Base-by-base conservation (phyloP, 64 coral and sea anemone genomes). In the Platygyra sinensis region DNA sequence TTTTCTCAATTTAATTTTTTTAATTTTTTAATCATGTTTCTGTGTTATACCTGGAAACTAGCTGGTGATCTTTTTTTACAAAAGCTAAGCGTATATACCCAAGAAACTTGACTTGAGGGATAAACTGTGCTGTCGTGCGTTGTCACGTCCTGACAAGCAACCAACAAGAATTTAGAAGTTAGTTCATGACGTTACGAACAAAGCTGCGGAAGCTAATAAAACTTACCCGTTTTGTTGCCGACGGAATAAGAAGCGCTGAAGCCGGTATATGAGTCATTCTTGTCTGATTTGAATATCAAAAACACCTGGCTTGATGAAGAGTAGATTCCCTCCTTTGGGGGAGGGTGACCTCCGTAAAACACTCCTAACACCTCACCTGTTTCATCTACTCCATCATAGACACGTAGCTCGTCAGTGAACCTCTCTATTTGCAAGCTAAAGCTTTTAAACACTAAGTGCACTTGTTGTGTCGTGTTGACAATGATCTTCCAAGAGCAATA, bases 201-300 rank as follows among this genome's bases (percentile, higher is more conserved):
- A 22, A n/a, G 25, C 17, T 51, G 2, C 22, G 20, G 20, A n/a
- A 46, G 30, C 11, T 15, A 75, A 8, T 27, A 75, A 82, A 2
- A 60, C 55, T 32, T 82, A 82, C 79, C 17, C 31, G 30, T 19
- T 61, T 82, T 8, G 14, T 33, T 11, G 19, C 60, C 55, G 64
- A 59, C 57, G 22, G 11, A 50, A 33, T 93, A 93, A 39, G 9
- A 75, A 49, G 91, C 91, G 31, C 61, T 88, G 50, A 95, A 95
- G 17, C 93, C 93, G 11, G n/a, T 3, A 8, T 46, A 86, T 16
- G 13, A 25, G 15, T 27, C 24, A 19, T 73, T 30, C 69, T 42
- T 20, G 54, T 95, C 89, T 22, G 93, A 91, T 10, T 71, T 84
- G 52, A 95, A 95, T 64, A 95, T 73, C 2, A 94, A 79, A 63